Conservation (phyloP, 2,113 vertebrate genomes). For the Orcinus orca region DNA sequence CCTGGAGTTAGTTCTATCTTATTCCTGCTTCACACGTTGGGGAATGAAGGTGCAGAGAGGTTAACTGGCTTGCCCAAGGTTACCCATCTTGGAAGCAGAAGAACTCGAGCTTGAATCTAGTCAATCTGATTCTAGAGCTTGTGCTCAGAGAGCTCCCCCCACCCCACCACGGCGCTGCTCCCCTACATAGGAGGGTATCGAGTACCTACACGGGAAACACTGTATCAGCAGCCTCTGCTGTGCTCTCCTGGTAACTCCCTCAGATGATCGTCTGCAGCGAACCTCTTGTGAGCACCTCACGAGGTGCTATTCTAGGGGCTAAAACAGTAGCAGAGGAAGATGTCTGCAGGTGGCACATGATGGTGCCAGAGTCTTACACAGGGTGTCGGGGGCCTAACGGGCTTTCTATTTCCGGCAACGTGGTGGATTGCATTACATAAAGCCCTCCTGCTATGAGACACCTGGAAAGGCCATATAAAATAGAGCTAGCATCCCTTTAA, state of each 20-base stretch:
- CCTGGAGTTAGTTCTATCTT: background rate
- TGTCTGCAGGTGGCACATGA: background rate
- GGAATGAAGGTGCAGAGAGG: background rate
- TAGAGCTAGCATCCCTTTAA: background rate
- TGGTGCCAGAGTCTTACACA: background rate
- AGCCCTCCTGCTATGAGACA: slow-evolving; percentile 56
- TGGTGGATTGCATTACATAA: background rate
- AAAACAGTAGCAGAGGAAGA: background rate
- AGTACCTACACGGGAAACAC: background rate
- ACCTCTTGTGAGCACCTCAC: background rate
- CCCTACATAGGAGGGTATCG: rapidly evolving
- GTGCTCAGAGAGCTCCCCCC: background rate
- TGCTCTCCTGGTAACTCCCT: background rate
- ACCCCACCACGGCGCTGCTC: background rate
- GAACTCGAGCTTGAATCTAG: background rate
- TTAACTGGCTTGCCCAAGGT: background rate
- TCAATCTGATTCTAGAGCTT: background rate
- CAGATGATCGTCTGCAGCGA: background rate
- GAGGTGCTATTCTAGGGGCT: background rate
- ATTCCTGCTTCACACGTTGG: background rate
- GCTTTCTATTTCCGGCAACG: background rate
- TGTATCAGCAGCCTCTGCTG: background rate
- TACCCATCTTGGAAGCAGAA: background rate
- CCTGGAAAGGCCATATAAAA: slow-evolving; percentile 56
- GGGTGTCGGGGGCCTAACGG: background rate